A percentile compares a stretch with the other conserved stretches of the same genome.
phyloP scores from a whole-genome alignment of 2,797 vertebrate genomes.

The Brachyalestes nurse region DNA sequence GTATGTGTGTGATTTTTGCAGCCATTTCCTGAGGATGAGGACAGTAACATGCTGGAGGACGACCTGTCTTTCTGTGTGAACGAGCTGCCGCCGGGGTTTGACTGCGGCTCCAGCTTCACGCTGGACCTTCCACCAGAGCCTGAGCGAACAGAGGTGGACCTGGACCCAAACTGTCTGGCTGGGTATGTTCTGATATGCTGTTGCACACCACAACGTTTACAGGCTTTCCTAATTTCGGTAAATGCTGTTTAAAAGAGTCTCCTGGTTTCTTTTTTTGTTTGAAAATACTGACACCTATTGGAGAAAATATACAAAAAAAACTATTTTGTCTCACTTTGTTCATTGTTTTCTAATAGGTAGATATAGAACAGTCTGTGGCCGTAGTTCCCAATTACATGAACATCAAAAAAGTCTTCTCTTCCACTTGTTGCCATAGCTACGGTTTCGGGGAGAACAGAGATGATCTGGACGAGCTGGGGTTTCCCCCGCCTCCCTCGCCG shows the following conservation, averaged over 20 bases:
- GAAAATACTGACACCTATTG: constrained; percentile 8
- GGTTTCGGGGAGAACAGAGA: constrained; percentile 91
- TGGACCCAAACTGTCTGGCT: constrained; percentile 76
- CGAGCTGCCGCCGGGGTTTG: constrained; percentile 89
- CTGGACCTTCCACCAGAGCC: constrained; percentile 87
- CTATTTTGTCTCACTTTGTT: neutral
- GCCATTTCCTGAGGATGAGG: constrained; percentile 85
- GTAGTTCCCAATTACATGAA: neutral
- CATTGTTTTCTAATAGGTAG: neutral
- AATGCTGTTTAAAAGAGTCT: too few species aligned
- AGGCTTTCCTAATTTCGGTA: neutral
- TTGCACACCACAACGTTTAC: neutral
- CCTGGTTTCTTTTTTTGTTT: neutral
- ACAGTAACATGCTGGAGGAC: constrained; percentile 87
- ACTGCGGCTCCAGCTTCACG: constrained; percentile 91
- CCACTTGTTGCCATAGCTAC: constrained; percentile 48
- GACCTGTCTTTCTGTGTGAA: constrained; percentile 88
- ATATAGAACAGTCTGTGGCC: neutral
- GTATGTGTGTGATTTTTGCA: constrained; percentile 72
- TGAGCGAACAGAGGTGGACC: constrained; percentile 75
- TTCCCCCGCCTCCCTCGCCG: constrained; percentile 92
- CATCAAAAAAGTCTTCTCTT: constrained; percentile 27
- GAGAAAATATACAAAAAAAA: neutral
- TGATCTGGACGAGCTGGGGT: constrained; percentile 81
- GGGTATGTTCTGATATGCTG: constrained; percentile 63